phyloP scores from a whole-genome alignment of 37 sponge, comb jelly and placozoan genomes.

The Halichondria panicea region DNA sequence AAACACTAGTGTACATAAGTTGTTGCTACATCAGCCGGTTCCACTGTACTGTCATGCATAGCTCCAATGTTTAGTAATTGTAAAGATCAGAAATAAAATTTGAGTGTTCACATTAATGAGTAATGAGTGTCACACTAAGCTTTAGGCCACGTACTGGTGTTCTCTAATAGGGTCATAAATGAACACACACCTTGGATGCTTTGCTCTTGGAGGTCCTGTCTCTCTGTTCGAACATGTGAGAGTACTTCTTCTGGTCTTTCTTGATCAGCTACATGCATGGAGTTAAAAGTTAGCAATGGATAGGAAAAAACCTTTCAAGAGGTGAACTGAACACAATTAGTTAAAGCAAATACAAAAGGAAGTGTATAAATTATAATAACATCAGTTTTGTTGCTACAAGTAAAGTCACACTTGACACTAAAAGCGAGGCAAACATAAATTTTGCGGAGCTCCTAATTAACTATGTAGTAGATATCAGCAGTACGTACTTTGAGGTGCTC shows the following conservation, averaged over 20 bases:
- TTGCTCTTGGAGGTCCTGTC: slow-evolving; percentile 70
- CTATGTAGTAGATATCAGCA: too few species aligned
- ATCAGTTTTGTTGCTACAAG: background rate
- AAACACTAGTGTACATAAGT: too few species aligned
- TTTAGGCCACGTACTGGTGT: too few species aligned
- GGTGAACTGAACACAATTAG: background rate
- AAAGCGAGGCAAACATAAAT: too few species aligned
- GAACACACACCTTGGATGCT: slow-evolving; percentile 84
- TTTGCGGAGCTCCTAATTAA: too few species aligned
- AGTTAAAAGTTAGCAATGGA: background rate
- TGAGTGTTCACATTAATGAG: too few species aligned
- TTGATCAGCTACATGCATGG: slow-evolving; percentile 57
- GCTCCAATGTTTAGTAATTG: too few species aligned
- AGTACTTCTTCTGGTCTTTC: slow-evolving; percentile 85
- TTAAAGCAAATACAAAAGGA: background rate
- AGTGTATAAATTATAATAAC: background rate
- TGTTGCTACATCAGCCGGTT: too few species aligned
- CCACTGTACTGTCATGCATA: too few species aligned
- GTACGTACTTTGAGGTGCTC: slow-evolving; percentile 66
- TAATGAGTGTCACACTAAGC: too few species aligned
- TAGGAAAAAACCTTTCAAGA: background rate
- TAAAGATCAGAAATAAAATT: too few species aligned
- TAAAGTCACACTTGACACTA: background rate
- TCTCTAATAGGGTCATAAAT: background rate
- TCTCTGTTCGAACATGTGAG: slow-evolving; percentile 81